Percentiles rank a stretch among this genome's conserved stretches.
Conservation (phyloP, 2,113 vertebrate genomes). For the Hippocampus zosterae region DNA sequence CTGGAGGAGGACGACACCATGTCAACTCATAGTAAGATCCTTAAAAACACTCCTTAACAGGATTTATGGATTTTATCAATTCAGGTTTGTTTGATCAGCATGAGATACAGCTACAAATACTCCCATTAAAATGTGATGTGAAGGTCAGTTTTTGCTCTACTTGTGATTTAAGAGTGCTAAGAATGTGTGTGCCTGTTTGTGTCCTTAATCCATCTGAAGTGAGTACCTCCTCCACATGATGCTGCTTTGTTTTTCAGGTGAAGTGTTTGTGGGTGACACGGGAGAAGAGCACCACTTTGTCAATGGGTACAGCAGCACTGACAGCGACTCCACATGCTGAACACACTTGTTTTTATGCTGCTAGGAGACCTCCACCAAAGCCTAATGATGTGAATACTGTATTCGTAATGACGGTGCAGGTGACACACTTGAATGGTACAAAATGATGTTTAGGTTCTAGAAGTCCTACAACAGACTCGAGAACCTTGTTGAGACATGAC, state of each 20-base stretch:
- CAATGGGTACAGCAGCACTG: constrained; percentile 45
- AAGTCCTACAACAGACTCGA: no score
- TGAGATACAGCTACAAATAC: background rate
- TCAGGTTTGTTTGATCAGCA: background rate
- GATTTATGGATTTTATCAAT: background rate
- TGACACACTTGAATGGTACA: background rate
- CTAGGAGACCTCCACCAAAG: background rate
- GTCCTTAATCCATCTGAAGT: background rate
- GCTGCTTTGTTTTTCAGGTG: constrained; percentile 32
- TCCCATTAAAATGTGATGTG: background rate
- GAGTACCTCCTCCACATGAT: background rate
- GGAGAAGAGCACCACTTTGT: constrained; percentile 45
- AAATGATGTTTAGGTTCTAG: background rate
- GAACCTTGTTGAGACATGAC: no score
- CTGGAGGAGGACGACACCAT: constrained; percentile 44
- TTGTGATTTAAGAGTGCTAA: background rate
- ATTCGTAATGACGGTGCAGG: background rate
- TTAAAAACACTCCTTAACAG: background rate
- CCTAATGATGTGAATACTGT: background rate
- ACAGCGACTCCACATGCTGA: constrained; percentile 52
- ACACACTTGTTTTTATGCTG: background rate
- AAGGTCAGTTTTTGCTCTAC: background rate
- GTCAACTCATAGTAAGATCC: constrained; percentile 34
- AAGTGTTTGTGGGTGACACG: constrained; percentile 39
- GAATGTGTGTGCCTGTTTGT: background rate